Evolutionary conservation across 1,140 invertebrate genomes (phyloP).

Genomic region (Caenorhabditis briggsae): DNA sequence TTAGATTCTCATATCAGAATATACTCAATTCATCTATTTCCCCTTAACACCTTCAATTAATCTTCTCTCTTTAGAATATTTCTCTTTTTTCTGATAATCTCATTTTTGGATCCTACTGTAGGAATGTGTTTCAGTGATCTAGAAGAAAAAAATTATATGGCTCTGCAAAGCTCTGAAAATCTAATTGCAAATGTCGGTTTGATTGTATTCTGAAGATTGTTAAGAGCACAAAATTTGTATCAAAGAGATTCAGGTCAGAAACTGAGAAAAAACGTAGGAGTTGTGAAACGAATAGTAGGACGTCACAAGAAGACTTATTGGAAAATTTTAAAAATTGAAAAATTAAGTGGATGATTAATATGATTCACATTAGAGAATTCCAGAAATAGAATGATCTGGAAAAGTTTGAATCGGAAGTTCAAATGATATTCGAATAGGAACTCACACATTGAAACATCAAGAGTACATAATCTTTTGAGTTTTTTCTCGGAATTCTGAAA

Average conservation of each 20-base stretch:
- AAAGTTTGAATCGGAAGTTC: too few species aligned
- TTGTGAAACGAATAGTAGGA: not conserved
- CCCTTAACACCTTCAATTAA: conserved; percentile 13
- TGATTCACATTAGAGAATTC: too few species aligned
- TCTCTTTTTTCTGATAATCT: not conserved
- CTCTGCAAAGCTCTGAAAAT: conserved; percentile 9
- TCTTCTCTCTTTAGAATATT: conserved; percentile 30
- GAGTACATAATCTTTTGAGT: too few species aligned
- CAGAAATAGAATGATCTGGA: too few species aligned
- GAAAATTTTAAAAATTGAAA: not conserved
- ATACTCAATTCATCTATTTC: not conserved
- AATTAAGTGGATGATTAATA: too few species aligned
- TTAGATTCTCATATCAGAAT: conserved; percentile 2
- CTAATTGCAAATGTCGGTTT: not conserved
- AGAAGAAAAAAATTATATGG: not conserved
- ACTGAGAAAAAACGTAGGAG: not conserved
- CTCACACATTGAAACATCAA: too few species aligned
- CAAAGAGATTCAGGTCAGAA: not conserved
- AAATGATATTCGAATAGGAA: too few species aligned
- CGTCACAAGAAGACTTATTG: not conserved
- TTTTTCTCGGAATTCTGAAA: too few species aligned
- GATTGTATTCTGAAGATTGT: not conserved
- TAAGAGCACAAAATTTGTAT: not conserved
- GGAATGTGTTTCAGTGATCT: not conserved
- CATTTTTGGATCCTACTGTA: not conserved